Percentiles rank a stretch among this genome's conserved stretches.
These are phyloP conservation scores for Agonum fuliginosum DNA, from an alignment of 2,888 invertebrate species.

Conservation along the genomic window DNA sequence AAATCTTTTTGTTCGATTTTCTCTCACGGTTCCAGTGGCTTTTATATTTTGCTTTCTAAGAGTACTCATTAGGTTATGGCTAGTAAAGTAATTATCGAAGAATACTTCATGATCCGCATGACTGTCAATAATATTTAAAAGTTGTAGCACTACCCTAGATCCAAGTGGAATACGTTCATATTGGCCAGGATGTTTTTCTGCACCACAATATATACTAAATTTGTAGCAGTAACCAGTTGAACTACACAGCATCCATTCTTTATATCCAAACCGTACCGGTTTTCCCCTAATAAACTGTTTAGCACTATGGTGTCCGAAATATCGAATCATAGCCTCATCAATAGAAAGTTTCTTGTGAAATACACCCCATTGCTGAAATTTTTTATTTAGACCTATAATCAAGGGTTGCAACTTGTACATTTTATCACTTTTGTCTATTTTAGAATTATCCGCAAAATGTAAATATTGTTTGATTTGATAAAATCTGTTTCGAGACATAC, in stretches of 20 bases:
- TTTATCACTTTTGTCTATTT: constrained; percentile 59
- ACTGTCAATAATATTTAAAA: neutral
- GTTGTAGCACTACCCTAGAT: neutral
- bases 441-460: constrained; percentile 63
- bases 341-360: constrained; percentile 63
- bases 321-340: constrained; percentile 65
- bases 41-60: neutral
- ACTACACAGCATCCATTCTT: constrained; percentile 6
- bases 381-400: constrained; percentile 61
- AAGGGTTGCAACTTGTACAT: constrained; percentile 60
- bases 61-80: neutral
- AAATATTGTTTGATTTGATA: constrained; percentile 61
- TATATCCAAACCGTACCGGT: constrained; percentile 42
- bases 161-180: no score
- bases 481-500: constrained; percentile 62
- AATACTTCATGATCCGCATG: neutral
- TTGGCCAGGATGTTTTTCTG: neutral
- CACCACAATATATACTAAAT: constrained; percentile 9
- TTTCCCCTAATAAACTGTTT: no score
- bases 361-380: constrained; percentile 63
- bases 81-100: no score
- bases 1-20: constrained; percentile 16
- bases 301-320: constrained; percentile 63
- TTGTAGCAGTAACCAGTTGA: neutral
- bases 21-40: constrained; percentile 28